Base-by-base conservation (phyloP, 2,113 vertebrate genomes). In the Trachemys scripta region DNA sequence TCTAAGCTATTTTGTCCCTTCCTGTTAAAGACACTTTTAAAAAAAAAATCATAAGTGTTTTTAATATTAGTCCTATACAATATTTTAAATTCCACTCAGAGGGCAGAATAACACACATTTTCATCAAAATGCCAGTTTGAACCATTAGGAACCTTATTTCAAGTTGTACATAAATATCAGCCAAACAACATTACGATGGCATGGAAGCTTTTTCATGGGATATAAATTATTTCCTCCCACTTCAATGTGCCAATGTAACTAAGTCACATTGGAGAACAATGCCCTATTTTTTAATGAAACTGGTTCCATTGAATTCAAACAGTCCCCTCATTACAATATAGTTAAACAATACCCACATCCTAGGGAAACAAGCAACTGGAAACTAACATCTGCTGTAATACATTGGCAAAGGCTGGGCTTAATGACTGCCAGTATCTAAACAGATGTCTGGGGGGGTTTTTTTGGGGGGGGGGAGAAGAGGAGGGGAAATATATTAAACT, bases 361-460 rank as follows among this genome's bases (percentile, higher is more conserved):
- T 93, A 87, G 53, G 84, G 93, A 96, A 93, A 94, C 49, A 97
- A 38, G 80, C 84, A 90, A 97, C 45, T 95, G 90, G 91, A 95
- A 96, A 96, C 94, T 94, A 96, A 97, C 97, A 96, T 97, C 96
- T 97, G 95, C 84, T 95, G 49, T 14, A 65, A 94, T 95, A 1
- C 57, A 89, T 54, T 89, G 95, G 95, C 84, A 90, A 91, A 79
- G 90, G 89, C 91, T 29, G 95, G 83, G 35, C 72, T 92, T 97
- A 88, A 96, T 82, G 94, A 82, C 81, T 96, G 57, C 57, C 88
- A 82, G 79, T 82, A 89, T 94, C 80, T 87, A 65, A 90, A 90
- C 92, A 97, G 95, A 97, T 96, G 92, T 97, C 92, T 96, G 54
- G 90, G 51, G 51, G 87, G 79, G 88, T 80, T 57, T 56, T 57